These are phyloP conservation scores for Hirtodrosophila histrioides DNA, from an alignment of 2,888 invertebrate genomes.

Conservation along the genomic window DNA sequence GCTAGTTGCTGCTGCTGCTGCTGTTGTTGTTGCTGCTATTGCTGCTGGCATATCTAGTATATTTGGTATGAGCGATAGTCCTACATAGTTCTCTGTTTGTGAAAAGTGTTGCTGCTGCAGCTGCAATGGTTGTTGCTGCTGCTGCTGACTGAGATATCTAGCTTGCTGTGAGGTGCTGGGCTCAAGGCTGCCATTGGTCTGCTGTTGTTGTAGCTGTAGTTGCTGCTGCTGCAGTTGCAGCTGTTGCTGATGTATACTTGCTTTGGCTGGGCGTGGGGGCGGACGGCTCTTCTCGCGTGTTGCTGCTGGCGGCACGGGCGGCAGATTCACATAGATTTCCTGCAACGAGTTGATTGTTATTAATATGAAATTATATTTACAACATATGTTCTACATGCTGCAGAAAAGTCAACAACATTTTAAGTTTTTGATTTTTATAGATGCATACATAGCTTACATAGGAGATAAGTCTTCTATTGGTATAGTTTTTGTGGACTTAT, in stretches of 20 bases:
- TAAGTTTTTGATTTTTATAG: too few relatives aligned
- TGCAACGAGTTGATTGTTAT: constrained; percentile 35
- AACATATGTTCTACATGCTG: too few relatives aligned
- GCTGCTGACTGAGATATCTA: constrained; percentile 66
- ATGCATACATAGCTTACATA: too few relatives aligned
- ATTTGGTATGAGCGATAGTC: constrained; percentile 76
- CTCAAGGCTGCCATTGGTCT: constrained; percentile 54
- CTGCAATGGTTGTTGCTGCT: constrained; percentile 70
- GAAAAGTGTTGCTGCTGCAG: constrained; percentile 81
- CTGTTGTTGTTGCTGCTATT: constrained; percentile 16
- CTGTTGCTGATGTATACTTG: constrained; percentile 73
- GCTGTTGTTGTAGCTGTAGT: constrained; percentile 40
- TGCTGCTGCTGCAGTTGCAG: constrained; percentile 43
- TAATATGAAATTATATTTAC: too few relatives aligned
- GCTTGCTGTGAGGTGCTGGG: constrained; percentile 74
- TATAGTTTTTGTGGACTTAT: too few relatives aligned
- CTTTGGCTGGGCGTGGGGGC: constrained; percentile 81
- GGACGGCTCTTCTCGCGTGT: constrained; percentile 73
- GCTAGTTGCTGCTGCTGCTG: constrained; percentile 39
- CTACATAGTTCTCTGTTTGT: constrained; percentile 81
- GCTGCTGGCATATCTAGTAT: constrained; percentile 66
- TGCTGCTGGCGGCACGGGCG: constrained; percentile 75
- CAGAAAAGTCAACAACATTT: too few relatives aligned
- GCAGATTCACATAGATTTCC: constrained; percentile 83
- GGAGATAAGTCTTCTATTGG: too few relatives aligned